A percentile compares a stretch with the other conserved stretches of the same genome.
Conservation (phyloP, 2,888 invertebrate genomes). For the Nomada fabriciana region DNA sequence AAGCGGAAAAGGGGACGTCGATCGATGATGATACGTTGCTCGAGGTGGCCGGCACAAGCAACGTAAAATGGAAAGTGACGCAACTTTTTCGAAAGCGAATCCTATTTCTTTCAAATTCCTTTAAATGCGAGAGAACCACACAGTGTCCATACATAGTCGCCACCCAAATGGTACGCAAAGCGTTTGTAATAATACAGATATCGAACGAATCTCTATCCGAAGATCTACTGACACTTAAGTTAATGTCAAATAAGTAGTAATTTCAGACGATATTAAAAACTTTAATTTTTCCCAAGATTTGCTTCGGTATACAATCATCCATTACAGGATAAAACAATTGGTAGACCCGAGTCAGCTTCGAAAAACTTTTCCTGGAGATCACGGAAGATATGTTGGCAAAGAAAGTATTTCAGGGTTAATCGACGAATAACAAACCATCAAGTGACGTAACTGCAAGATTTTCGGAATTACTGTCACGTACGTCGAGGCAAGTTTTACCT, state of each 20-base stretch:
- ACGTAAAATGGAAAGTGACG: slow-evolving; percentile 75
- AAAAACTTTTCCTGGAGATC: too few species aligned
- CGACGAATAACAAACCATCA: slow-evolving; percentile 50
- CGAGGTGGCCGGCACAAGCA: slow-evolving; percentile 42
- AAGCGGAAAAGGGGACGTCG: slow-evolving; percentile 64
- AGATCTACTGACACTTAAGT: too few species aligned
- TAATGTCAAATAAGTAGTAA: too few species aligned
- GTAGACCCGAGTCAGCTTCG: too few species aligned
- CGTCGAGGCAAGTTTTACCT: slow-evolving; percentile 23
- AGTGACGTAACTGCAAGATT: slow-evolving; percentile 72
- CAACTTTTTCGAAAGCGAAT: slow-evolving; percentile 48
- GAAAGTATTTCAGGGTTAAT: neutral
- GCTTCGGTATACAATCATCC: too few species aligned
- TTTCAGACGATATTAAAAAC: too few species aligned
- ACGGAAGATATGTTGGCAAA: neutral
- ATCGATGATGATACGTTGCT: slow-evolving; percentile 53
- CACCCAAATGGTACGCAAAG: too few species aligned
- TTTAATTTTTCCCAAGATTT: too few species aligned
- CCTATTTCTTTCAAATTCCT: neutral
- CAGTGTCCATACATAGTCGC: neutral
- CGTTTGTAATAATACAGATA: too few species aligned
- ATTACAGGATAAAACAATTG: too few species aligned
- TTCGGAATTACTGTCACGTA: slow-evolving; percentile 44
- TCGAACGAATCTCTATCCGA: neutral
- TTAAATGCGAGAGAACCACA: neutral